Evolutionary conservation across 37 sponge, comb jelly and placozoan genomes (phyloP).

Genomic region (Mnemiopsis leidyi): DNA sequence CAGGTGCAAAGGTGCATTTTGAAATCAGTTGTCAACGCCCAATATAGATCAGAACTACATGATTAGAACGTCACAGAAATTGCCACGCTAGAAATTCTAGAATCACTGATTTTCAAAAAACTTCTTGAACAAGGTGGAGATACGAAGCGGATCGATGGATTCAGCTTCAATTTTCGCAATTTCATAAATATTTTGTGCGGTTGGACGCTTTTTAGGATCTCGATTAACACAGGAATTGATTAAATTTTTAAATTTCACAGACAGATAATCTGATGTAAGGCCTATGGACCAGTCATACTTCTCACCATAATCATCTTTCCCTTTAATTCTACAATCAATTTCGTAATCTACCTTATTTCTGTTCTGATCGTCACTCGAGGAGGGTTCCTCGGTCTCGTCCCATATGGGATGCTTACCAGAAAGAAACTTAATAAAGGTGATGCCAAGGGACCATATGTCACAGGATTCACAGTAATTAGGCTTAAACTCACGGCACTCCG

Average conservation of each 20-base stretch:
- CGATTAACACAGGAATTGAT: constrained; percentile 6
- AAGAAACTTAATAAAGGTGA: neutral
- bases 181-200: neutral
- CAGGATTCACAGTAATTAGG: neutral
- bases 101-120: neutral
- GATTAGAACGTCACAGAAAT: too few relatives aligned
- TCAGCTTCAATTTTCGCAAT: neutral
- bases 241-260: neutral
- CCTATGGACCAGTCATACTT: neutral
- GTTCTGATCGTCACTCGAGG: neutral
- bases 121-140: neutral
- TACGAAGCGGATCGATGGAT: neutral
- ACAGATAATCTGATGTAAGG: neutral
- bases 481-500: neutral
- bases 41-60: too few relatives aligned
- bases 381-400: neutral
- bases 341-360: neutral
- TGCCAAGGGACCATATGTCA: constrained; percentile 26
- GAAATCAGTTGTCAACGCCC: too few relatives aligned
- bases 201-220: neutral
- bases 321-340: neutral
- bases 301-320: neutral
- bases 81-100: too few relatives aligned
- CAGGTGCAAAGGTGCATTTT: too few relatives aligned
- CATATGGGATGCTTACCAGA: neutral